phyloP scores from a whole-genome alignment of 1,140 invertebrate genomes.

The Drosophila nikananu region DNA sequence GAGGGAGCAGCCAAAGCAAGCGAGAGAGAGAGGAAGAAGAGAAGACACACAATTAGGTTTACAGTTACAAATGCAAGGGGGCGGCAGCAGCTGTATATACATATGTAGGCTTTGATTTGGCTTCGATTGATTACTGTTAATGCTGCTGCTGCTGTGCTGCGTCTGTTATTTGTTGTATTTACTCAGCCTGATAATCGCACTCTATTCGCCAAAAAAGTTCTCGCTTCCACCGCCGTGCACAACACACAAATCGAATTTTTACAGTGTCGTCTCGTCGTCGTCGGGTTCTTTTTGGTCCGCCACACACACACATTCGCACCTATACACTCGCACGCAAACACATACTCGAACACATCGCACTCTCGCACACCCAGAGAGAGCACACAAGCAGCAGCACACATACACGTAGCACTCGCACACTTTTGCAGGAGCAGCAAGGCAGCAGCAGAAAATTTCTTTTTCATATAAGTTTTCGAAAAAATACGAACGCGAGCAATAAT shows the following conservation, averaged over 20 bases:
- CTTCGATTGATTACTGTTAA: conserved; percentile 70
- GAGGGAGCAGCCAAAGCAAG: conserved; percentile 7
- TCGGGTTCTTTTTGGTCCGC: conserved; percentile 77
- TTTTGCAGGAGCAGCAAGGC: conserved; percentile 24
- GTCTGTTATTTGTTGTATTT: conserved; percentile 66
- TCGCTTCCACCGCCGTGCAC: conserved; percentile 65
- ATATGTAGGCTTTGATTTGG: conserved; percentile 22
- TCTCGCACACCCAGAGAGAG: conserved; percentile 50
- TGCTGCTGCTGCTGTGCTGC: conserved; percentile 32
- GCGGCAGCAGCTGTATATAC: conserved; percentile 19
- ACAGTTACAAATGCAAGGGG: conserved; percentile 64
- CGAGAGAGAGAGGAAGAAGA: conserved; percentile 38
- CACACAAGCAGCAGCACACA: conserved; percentile 34
- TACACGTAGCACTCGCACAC: conserved; percentile 31
- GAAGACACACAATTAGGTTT: conserved; percentile 72
- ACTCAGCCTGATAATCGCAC: conserved; percentile 67
- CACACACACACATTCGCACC: conserved; percentile 58
- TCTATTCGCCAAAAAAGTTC: conserved; percentile 65
- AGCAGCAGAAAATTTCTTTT: conserved; percentile 78
- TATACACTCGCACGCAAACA: conserved; percentile 34
- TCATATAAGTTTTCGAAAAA: conserved; percentile 63
- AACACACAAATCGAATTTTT: conserved; percentile 80
- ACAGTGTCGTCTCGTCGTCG: conserved; percentile 65
- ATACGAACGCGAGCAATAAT: conserved; percentile 62
- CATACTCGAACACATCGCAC: conserved; percentile 22